These are phyloP conservation scores for Oriolus oriolus DNA, from an alignment of 2,113 vertebrate species.

Conservation along the genomic window DNA sequence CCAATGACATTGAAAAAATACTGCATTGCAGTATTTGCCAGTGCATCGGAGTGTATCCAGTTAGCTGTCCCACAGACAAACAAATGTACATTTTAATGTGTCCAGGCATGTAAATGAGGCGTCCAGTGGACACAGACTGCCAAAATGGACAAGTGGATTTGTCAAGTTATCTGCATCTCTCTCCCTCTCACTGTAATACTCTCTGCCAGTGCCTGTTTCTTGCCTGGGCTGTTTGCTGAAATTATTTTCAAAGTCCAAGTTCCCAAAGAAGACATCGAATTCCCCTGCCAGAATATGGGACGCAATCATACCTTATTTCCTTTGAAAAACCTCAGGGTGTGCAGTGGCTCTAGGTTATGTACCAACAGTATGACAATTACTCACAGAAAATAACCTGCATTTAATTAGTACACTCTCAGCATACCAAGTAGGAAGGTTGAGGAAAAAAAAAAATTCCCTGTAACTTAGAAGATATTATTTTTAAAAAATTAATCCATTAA, in stretches of 20 bases:
- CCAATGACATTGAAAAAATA: conserved; percentile 77
- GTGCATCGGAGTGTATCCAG: conserved; percentile 58
- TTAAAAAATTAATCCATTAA: neutral
- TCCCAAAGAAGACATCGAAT: neutral
- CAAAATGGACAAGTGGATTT: conserved; percentile 50
- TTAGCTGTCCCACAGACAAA: conserved; percentile 64
- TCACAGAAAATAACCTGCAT: conserved; percentile 35
- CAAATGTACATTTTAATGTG: conserved; percentile 61
- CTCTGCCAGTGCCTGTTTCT: conserved; percentile 36
- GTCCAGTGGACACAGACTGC: conserved; percentile 31
- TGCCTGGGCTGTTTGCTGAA: neutral
- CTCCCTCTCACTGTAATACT: neutral
- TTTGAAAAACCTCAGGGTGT: neutral
- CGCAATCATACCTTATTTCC: neutral
- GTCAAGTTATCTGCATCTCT: conserved; percentile 39
- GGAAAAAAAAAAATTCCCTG: neutral
- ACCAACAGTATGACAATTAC: neutral
- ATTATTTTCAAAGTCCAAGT: conserved; percentile 21
- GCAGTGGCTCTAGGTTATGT: neutral
- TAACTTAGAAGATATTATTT: neutral
- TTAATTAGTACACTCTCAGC: conserved; percentile 32
- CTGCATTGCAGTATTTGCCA: conserved; percentile 80
- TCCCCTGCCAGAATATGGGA: neutral
- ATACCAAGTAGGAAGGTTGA: conserved; percentile 20
- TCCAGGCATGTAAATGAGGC: conserved; percentile 60